Evolutionary conservation across 1,140 invertebrate genomes (phyloP).

Genomic region (Heliconius hermathena): DNA sequence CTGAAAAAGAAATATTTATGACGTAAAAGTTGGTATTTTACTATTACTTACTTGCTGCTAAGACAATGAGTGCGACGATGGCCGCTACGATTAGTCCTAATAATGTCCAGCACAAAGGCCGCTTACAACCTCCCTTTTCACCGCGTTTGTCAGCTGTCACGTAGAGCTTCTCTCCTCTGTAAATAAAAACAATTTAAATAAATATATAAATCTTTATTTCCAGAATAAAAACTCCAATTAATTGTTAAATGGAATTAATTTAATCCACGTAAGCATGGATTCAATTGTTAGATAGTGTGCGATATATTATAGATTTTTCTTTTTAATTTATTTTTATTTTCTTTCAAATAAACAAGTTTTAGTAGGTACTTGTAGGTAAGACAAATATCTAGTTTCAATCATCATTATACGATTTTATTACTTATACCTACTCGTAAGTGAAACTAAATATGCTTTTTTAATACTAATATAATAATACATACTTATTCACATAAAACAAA

Average conservation of each 20-base stretch:
- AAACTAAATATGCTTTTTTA: too few species aligned
- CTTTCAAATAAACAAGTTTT: too few species aligned
- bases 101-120: slow-evolving; percentile 86
- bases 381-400: too few species aligned
- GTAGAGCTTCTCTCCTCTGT: slow-evolving; percentile 90
- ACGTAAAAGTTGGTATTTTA: background rate
- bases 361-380: too few species aligned
- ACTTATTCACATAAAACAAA: too few species aligned
- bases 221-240: background rate
- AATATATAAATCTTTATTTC: background rate
- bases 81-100: slow-evolving; percentile 84
- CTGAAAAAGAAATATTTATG: background rate
- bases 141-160: slow-evolving; percentile 90
- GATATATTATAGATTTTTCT: too few species aligned
- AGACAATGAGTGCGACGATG: slow-evolving; percentile 84
- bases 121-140: slow-evolving; percentile 85
- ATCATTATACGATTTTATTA: too few species aligned
- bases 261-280: too few species aligned
- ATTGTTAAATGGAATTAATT: background rate
- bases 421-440: too few species aligned
- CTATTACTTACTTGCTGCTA: slow-evolving; percentile 85
- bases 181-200: slow-evolving; percentile 59
- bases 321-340: too few species aligned
- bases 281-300: too few species aligned
- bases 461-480: too few species aligned